Conservation (phyloP, 2,888 invertebrate genomes). For the Zygogramma bicolorata region DNA sequence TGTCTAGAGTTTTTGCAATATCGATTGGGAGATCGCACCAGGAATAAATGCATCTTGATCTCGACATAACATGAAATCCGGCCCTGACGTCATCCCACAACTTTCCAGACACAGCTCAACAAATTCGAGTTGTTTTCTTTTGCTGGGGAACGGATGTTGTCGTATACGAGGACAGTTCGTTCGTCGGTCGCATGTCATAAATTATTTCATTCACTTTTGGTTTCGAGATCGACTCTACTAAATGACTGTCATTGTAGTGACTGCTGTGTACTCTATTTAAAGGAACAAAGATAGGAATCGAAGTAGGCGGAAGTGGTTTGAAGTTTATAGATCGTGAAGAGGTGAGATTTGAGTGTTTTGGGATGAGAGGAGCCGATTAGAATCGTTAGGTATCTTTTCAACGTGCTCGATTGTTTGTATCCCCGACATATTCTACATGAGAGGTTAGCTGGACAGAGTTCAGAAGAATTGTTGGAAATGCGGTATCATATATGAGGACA, state of each 20-base stretch:
- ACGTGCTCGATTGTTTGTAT: no score
- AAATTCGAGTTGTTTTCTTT: conserved; percentile 49
- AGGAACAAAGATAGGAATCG: conserved; percentile 13
- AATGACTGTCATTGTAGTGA: conserved; percentile 21
- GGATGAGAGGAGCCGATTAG: no score
- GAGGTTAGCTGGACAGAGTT: no score
- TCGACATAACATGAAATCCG: conserved; percentile 18
- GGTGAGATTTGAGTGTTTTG: background rate
- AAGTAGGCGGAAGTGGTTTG: background rate
- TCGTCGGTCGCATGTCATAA: conserved; percentile 41
- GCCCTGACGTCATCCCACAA: conserved; percentile 39
- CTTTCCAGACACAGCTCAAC: conserved; percentile 45
- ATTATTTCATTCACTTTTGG: conserved; percentile 46
- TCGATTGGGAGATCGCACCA: no score
- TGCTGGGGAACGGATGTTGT: conserved; percentile 45
- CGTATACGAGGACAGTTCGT: conserved; percentile 39
- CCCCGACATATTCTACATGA: no score
- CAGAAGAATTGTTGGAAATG: no score
- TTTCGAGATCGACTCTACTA: conserved; percentile 33
- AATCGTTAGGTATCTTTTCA: no score
- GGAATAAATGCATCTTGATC: no score
- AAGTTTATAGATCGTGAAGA: background rate
- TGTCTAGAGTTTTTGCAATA: no score
- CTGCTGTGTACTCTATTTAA: background rate
- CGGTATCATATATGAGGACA: no score